Conservation (phyloP, 2,797 vertebrate species). For the Cheracebus regulus region DNA sequence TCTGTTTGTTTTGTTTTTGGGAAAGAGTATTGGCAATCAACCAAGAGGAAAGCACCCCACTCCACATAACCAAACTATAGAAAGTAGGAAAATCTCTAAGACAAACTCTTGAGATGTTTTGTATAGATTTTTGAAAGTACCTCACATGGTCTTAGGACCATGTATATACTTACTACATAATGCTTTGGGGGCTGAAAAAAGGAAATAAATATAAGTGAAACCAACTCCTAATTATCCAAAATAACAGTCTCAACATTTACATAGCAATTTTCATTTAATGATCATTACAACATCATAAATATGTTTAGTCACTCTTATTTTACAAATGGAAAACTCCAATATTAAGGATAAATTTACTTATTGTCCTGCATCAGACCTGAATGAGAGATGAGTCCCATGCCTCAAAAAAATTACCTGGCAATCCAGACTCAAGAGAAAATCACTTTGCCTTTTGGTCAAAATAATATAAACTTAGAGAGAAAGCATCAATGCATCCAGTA, state of each 20-base stretch:
- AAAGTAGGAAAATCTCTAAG: slow-evolving; percentile 64
- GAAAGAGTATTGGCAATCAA: neutral
- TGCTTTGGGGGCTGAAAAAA: slow-evolving; percentile 75
- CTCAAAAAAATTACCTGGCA: neutral
- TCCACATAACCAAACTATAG: neutral
- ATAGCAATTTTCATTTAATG: neutral
- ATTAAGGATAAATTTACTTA: slow-evolving; percentile 19
- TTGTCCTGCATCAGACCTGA: neutral
- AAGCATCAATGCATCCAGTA: neutral
- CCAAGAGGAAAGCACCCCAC: slow-evolving; percentile 32
- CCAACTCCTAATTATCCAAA: slow-evolving; percentile 44
- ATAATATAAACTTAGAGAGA: slow-evolving; percentile 1
- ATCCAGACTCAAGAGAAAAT: neutral
- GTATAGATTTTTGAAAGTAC: slow-evolving; percentile 50
- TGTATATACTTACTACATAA: slow-evolving; percentile 75
- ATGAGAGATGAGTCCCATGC: neutral
- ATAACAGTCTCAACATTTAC: slow-evolving; percentile 24
- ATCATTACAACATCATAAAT: neutral
- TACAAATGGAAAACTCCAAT: neutral
- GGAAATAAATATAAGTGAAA: slow-evolving; percentile 75
- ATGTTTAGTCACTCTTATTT: neutral
- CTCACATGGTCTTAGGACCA: slow-evolving; percentile 76
- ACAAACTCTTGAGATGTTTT: slow-evolving; percentile 61
- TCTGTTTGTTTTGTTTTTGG: neutral
- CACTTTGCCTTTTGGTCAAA: neutral